Conservation (phyloP, 2,113 vertebrate genomes). For the Oceanites oceanicus region DNA sequence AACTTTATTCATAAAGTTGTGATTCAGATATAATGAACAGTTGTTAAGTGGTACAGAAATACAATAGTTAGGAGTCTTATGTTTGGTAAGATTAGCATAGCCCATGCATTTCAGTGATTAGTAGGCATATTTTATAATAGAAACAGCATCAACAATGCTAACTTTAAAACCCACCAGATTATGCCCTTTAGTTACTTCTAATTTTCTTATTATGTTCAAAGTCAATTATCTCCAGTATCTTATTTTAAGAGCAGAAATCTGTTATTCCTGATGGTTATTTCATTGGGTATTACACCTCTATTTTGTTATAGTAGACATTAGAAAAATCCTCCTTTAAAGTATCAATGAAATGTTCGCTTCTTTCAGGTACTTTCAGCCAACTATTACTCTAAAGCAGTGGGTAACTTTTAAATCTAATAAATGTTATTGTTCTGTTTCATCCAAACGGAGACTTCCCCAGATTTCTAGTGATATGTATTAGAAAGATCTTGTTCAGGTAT, state of each 20-base stretch:
- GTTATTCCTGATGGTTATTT: background rate
- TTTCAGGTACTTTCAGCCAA: background rate
- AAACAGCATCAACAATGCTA: background rate
- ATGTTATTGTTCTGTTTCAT: background rate
- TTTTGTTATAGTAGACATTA: background rate
- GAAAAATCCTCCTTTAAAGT: background rate
- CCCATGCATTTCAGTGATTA: background rate
- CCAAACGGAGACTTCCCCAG: background rate
- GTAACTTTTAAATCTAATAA: background rate
- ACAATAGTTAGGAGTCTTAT: background rate
- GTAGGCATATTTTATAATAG: background rate
- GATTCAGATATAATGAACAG: background rate
- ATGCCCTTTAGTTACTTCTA: background rate
- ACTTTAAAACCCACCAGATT: background rate
- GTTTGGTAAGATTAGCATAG: background rate
- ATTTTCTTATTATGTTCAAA: background rate
- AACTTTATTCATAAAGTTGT: background rate
- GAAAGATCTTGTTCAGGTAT: background rate
- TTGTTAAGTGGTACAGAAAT: background rate
- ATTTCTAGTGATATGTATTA: background rate
- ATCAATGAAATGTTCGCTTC: background rate
- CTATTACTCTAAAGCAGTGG: background rate
- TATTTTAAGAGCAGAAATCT: background rate
- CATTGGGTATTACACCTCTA: background rate
- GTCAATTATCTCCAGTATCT: background rate